phyloP scores from a whole-genome alignment of 2,113 vertebrate genomes.

The Pao palembangensis region DNA sequence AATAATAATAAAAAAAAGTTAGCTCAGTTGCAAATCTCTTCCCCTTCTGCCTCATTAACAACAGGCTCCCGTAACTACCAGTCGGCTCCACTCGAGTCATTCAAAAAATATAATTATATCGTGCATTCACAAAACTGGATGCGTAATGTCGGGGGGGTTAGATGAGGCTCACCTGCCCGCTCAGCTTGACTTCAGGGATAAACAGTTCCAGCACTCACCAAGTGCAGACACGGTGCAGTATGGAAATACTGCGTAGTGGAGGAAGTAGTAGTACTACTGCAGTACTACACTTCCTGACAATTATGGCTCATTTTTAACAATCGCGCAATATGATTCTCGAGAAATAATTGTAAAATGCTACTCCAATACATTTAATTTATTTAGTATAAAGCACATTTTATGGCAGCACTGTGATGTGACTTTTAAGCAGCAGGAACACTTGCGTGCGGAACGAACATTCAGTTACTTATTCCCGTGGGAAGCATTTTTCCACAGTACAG shows the following conservation, averaged over 20 bases:
- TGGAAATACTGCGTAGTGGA: conserved; percentile 71
- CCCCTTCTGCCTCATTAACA: conserved; percentile 29
- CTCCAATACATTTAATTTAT: conserved; percentile 11
- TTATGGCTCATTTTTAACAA: conserved; percentile 10
- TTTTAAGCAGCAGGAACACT: conserved; percentile 57
- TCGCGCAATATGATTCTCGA: conserved; percentile 4
- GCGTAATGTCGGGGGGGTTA: not conserved
- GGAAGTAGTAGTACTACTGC: conserved; percentile 74
- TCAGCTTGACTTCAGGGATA: conserved; percentile 19
- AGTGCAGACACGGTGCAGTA: conserved; percentile 64
- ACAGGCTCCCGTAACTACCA: conserved; percentile 23
- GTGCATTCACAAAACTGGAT: conserved; percentile 1
- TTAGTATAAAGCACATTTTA: not conserved
- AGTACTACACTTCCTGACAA: conserved; percentile 63
- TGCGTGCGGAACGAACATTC: conserved; percentile 57
- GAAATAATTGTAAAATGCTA: conserved; percentile 39
- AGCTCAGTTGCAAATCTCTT: conserved; percentile 25
- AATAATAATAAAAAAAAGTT: conserved; percentile 18
- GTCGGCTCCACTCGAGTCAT: conserved; percentile 22
- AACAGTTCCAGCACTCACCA: conserved; percentile 31
- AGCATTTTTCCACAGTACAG: conserved; percentile 60
- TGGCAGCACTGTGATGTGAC: not conserved
- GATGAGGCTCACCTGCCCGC: conserved; percentile 53
- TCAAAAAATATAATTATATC: conserved; percentile 1
- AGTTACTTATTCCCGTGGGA: conserved; percentile 57